These are phyloP conservation scores for Gobio gobio DNA, from an alignment of 2,113 vertebrate species.

Conservation along the genomic window DNA sequence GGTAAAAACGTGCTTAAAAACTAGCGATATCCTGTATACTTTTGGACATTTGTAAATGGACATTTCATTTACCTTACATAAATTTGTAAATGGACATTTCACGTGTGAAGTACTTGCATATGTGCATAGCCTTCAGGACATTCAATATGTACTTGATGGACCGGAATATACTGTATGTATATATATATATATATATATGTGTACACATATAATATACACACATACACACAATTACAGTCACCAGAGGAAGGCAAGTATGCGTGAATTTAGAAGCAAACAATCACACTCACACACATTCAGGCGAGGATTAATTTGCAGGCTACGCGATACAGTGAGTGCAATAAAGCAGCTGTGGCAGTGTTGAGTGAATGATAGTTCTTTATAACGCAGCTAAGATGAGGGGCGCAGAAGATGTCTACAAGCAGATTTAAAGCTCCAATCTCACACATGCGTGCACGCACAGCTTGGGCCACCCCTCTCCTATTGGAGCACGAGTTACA, in stretches of 20 bases:
- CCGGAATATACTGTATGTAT: too few species aligned
- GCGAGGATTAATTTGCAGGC: slow-evolving; percentile 8
- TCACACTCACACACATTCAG: slow-evolving; percentile 6
- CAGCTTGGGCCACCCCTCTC: neutral
- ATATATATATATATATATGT: too few species aligned
- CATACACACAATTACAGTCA: too few species aligned
- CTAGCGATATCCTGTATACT: too few species aligned
- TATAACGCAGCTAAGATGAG: slow-evolving; percentile 39
- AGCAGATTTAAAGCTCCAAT: slow-evolving; percentile 53
- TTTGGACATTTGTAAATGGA: too few species aligned
- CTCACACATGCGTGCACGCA: slow-evolving; percentile 15
- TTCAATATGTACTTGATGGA: too few species aligned
- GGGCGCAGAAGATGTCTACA: slow-evolving; percentile 29
- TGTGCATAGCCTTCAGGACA: too few species aligned
- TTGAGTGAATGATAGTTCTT: slow-evolving; percentile 48
- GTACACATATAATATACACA: too few species aligned
- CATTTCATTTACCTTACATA: too few species aligned
- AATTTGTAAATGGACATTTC: too few species aligned
- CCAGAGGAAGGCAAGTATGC: neutral
- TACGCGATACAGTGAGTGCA: slow-evolving; percentile 42
- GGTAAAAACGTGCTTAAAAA: too few species aligned
- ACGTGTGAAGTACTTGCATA: too few species aligned
- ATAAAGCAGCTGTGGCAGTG: slow-evolving; percentile 40
- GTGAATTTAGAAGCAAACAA: slow-evolving; percentile 1
- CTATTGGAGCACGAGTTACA: slow-evolving; percentile 33